Conservation (phyloP, 2,797 vertebrate species). For the Falco berigora region DNA sequence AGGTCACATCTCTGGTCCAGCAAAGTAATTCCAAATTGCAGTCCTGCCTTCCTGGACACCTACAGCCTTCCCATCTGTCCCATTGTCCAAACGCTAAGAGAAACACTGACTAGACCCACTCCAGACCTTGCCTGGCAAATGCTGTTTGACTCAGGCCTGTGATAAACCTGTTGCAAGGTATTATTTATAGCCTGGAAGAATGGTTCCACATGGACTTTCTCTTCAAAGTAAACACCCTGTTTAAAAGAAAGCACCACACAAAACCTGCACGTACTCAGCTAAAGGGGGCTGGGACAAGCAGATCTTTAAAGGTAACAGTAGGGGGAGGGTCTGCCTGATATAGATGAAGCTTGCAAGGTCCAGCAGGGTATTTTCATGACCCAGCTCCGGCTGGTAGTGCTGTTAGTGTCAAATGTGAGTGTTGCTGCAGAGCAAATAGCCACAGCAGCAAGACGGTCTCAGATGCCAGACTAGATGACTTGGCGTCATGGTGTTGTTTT, state of each 20-base stretch:
- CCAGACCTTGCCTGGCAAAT: background rate
- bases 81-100: background rate
- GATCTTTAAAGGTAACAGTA: background rate
- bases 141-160: background rate
- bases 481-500: background rate
- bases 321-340: background rate
- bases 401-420: background rate
- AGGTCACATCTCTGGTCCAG: background rate
- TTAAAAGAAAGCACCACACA: background rate
- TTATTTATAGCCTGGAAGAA: background rate
- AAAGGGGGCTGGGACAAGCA: background rate
- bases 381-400: background rate
- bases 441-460: accelerated
- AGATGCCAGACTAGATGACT: background rate
- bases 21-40: background rate
- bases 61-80: conserved; percentile 11
- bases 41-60: conserved; percentile 3
- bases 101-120: background rate
- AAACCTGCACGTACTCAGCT: background rate
- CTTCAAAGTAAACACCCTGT: background rate
- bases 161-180: background rate
- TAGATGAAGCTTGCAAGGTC: background rate
- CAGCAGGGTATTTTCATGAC: background rate
- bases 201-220: background rate
- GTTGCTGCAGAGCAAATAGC: background rate